A percentile compares a stretch with the other conserved stretches of the same genome.
Conservation (phyloP, 2,888 invertebrate species). For the Tiliacea aurago region DNA sequence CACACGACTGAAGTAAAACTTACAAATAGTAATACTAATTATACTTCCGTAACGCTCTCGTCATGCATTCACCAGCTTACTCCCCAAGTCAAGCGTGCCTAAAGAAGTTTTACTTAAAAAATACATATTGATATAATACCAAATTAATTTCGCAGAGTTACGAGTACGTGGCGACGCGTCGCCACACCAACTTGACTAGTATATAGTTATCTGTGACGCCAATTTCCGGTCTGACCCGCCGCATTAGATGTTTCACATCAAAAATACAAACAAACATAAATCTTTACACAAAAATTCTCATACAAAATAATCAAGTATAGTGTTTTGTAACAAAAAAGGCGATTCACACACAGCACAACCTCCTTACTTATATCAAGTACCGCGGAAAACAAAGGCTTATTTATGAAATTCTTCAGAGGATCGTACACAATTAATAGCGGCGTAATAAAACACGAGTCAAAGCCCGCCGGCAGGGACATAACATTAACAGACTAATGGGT, state of each 20-base stretch:
- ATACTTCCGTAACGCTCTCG: too few relatives aligned
- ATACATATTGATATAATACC: neutral
- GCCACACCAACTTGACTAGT: neutral
- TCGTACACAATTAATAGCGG: constrained; percentile 84
- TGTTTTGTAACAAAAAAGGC: constrained; percentile 38
- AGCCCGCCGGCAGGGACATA: constrained; percentile 86
- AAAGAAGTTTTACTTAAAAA: too few relatives aligned
- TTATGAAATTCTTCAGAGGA: constrained; percentile 71
- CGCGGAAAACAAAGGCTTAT: constrained; percentile 67
- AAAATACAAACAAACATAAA: constrained; percentile 15
- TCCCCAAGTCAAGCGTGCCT: too few relatives aligned
- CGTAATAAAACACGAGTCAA: constrained; percentile 83
- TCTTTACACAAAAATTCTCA: constrained; percentile 19
- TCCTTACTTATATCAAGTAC: constrained; percentile 45
- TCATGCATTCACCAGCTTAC: too few relatives aligned
- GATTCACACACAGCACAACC: constrained; percentile 41
- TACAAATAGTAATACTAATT: too few relatives aligned
- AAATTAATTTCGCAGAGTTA: neutral
- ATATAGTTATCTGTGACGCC: too few relatives aligned
- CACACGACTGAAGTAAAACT: too few relatives aligned
- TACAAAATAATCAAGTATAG: constrained; percentile 29
- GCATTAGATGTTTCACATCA: constrained; percentile 1
- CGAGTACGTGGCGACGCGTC: neutral
- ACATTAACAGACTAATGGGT: constrained; percentile 87
- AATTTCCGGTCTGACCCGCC: neutral